Evolutionary conservation across 2,888 invertebrate species (phyloP).

Genomic region (Caenorhabditis japonica): DNA sequence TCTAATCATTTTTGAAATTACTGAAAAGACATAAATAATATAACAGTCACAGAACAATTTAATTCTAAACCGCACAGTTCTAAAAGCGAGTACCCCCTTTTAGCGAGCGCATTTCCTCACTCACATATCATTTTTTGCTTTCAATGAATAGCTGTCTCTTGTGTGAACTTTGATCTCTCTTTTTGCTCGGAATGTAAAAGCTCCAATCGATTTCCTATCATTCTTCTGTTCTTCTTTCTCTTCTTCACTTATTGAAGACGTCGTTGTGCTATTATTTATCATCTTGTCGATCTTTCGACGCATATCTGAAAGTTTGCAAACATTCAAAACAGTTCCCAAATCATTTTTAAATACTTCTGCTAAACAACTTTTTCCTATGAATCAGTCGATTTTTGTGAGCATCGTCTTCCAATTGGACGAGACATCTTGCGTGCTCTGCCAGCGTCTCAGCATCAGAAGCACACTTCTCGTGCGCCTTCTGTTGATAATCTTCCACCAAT

Average conservation of each 20-base stretch:
- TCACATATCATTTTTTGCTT: conserved; percentile 27
- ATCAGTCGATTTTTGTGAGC: conserved; percentile 33
- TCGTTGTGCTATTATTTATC: conserved; percentile 16
- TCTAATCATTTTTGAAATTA: too few relatives aligned
- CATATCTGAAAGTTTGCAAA: conserved; percentile 7
- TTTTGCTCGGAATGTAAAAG: conserved; percentile 43
- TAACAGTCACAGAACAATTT: too few relatives aligned
- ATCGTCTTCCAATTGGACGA: conserved; percentile 48
- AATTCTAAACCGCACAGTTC: too few relatives aligned
- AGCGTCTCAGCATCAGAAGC: conserved; percentile 53
- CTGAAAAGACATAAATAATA: too few relatives aligned
- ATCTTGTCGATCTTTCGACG: conserved; percentile 31
- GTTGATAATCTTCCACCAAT: conserved; percentile 37
- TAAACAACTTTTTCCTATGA: conserved; percentile 27
- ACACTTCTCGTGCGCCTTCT: conserved; percentile 49
- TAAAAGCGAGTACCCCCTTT: too few relatives aligned
- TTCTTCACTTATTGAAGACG: conserved; percentile 17
- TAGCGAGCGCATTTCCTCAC: too few relatives aligned
- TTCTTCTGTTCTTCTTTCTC: conserved; percentile 7
- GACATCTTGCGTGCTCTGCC: conserved; percentile 59
- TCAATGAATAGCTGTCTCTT: conserved; percentile 29
- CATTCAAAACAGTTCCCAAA: not conserved
- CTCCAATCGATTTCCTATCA: conserved; percentile 36
- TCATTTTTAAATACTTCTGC: conserved; percentile 22
- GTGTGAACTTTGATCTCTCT: conserved; percentile 39